Evolutionary conservation across 2,113 vertebrate species (phyloP).

Genomic region (Tetrax tetrax): DNA sequence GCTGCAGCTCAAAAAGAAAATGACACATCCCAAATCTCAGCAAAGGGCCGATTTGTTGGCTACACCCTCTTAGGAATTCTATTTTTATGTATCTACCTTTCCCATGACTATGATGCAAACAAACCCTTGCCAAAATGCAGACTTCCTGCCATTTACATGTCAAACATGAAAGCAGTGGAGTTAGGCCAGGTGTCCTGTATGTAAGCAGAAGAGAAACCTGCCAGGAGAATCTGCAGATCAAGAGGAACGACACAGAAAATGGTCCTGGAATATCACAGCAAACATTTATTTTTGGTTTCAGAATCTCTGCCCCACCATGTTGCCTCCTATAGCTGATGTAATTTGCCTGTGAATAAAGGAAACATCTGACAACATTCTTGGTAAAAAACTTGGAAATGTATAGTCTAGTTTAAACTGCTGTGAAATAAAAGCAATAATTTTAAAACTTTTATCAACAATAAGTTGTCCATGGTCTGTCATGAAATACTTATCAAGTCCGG

Average conservation of each 20-base stretch:
- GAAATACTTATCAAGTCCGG: background rate
- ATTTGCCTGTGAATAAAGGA: background rate
- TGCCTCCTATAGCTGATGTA: background rate
- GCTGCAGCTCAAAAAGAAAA: background rate
- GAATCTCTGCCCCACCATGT: background rate
- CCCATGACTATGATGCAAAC: background rate
- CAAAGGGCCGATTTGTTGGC: background rate
- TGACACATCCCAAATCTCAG: fast-evolving
- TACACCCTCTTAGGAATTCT: background rate
- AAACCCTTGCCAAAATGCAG: background rate
- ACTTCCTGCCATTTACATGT: background rate
- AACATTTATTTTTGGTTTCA: background rate
- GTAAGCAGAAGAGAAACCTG: background rate
- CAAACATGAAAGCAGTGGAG: background rate
- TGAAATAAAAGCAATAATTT: background rate
- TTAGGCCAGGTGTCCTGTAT: background rate
- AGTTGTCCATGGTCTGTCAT: background rate
- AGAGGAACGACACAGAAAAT: background rate
- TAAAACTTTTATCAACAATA: background rate
- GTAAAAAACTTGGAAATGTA: background rate
- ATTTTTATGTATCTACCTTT: background rate
- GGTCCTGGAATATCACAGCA: background rate
- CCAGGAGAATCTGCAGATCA: background rate
- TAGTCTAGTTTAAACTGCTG: background rate
- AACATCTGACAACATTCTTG: background rate